Conservation (phyloP, 2,113 vertebrate genomes). For the Coturnix japonica region DNA sequence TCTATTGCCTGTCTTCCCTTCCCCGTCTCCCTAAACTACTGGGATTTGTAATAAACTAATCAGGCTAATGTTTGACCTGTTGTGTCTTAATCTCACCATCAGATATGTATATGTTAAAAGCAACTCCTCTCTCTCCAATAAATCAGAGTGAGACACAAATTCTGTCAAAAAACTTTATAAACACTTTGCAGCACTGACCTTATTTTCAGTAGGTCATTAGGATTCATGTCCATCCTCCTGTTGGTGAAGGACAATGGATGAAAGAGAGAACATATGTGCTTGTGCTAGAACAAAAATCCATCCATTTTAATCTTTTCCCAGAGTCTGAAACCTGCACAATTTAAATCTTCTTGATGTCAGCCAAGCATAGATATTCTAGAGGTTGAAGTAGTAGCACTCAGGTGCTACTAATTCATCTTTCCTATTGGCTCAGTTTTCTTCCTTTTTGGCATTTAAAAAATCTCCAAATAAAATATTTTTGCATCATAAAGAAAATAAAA, state of each 20-base stretch:
- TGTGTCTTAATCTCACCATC: too few species aligned
- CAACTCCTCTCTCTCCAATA: too few species aligned
- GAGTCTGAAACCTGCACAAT: neutral
- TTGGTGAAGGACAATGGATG: neutral
- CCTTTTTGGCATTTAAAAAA: conserved; percentile 4
- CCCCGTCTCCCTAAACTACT: too few species aligned
- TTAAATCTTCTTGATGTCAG: conserved; percentile 37
- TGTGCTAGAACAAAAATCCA: neutral
- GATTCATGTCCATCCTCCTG: neutral
- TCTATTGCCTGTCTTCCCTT: too few species aligned
- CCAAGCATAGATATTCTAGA: neutral
- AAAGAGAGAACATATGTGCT: neutral
- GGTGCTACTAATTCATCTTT: neutral
- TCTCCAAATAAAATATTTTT: neutral
- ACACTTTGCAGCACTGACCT: neutral
- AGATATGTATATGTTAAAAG: too few species aligned
- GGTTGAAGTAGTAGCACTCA: neutral
- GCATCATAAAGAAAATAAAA: neutral
- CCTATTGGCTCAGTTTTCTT: neutral
- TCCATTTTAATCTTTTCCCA: neutral
- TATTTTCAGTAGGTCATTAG: neutral
- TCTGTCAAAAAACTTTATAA: neutral
- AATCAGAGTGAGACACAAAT: neutral
- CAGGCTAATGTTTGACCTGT: too few species aligned
- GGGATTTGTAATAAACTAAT: too few species aligned